Percentiles rank a stretch among this genome's conserved stretches.
phyloP scores from a whole-genome alignment of 2,888 invertebrate genomes.

The Troides helena region DNA sequence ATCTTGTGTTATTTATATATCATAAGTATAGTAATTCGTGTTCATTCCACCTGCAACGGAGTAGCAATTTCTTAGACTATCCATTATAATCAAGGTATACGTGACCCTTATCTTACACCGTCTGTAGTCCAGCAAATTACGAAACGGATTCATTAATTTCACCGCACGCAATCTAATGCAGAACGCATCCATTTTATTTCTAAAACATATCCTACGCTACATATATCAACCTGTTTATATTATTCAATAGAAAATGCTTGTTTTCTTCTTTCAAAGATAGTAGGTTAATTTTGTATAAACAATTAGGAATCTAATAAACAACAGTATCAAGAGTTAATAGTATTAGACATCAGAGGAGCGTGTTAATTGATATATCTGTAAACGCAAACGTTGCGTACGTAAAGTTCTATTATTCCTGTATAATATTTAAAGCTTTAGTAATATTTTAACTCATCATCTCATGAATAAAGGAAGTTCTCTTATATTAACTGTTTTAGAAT shows the following conservation, averaged over 20 bases:
- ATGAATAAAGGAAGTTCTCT: too few species aligned
- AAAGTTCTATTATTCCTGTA: too few species aligned
- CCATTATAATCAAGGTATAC: constrained; percentile 30
- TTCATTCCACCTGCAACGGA: constrained; percentile 25
- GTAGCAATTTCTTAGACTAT: constrained; percentile 27
- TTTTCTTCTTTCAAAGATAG: not conserved
- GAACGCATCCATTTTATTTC: constrained; percentile 2
- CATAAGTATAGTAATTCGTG: constrained; percentile 8
- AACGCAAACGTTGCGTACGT: too few species aligned
- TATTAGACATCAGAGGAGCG: too few species aligned
- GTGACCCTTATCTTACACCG: constrained; percentile 28
- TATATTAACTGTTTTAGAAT: too few species aligned
- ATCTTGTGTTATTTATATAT: not conserved
- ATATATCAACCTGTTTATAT: not conserved
- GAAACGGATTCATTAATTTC: constrained; percentile 27
- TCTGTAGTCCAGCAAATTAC: constrained; percentile 26
- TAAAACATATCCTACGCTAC: not conserved
- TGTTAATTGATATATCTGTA: too few species aligned
- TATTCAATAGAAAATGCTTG: not conserved
- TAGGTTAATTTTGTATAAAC: too few species aligned
- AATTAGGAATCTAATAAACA: too few species aligned
- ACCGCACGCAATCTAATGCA: constrained; percentile 12
- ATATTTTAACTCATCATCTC: too few species aligned
- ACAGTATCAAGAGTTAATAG: too few species aligned
- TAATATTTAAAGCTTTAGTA: too few species aligned